phyloP scores from a whole-genome alignment of 2,888 invertebrate genomes.

The Xanthia icteritia region DNA sequence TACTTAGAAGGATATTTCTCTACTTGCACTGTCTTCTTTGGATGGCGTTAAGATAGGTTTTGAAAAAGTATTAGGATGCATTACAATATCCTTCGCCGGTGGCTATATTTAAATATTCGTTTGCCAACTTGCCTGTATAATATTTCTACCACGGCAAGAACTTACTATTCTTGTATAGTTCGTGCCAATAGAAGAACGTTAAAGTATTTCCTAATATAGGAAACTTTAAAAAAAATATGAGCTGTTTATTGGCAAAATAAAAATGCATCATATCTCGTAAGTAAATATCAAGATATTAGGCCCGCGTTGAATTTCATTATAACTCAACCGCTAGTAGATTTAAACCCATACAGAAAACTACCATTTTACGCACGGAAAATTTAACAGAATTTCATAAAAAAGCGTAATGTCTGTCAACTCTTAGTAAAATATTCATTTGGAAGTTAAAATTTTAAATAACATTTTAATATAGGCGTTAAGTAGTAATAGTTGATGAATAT shows the following conservation, averaged over 20 bases:
- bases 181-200: no score
- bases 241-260: not conserved
- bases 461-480: constrained; percentile 45
- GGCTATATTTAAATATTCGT: no score
- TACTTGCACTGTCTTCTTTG: no score
- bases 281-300: not conserved
- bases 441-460: constrained; percentile 36
- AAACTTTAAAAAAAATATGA: not conserved
- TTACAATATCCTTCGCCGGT: no score
- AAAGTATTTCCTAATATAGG: constrained; percentile 12
- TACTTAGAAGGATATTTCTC: no score
- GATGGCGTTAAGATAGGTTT: no score
- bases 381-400: not conserved
- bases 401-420: not conserved
- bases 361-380: not conserved
- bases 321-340: not conserved
- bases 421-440: constrained; percentile 28
- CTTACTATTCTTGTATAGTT: no score
- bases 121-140: no score
- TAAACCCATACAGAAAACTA: not conserved
- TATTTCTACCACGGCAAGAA: no score
- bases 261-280: not conserved
- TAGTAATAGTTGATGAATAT: constrained; percentile 41
- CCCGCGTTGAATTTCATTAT: not conserved
- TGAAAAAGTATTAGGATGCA: no score